phyloP scores from a whole-genome alignment of 2,113 vertebrate genomes.

The Tachysurus fulvidraco region DNA sequence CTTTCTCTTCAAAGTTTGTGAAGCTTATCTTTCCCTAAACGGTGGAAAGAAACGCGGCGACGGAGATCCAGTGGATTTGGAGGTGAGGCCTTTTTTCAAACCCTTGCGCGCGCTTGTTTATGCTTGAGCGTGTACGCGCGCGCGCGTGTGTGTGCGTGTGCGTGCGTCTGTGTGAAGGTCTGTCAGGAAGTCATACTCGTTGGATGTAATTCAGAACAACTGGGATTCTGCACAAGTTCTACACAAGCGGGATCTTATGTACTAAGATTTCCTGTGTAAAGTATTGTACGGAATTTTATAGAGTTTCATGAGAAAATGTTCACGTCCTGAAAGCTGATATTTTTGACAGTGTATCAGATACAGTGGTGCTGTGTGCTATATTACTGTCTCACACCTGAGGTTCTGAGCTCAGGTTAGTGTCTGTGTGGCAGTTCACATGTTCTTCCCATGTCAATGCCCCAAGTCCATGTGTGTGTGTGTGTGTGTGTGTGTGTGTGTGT shows the following conservation, averaged over 20 bases:
- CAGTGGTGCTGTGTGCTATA: neutral
- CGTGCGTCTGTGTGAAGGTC: neutral
- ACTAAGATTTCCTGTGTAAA: neutral
- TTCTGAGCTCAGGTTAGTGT: neutral
- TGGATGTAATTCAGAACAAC: neutral
- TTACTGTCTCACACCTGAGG: neutral
- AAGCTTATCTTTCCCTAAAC: neutral
- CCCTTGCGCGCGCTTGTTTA: too few relatives aligned
- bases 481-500: too few relatives aligned
- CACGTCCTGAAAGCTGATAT: neutral
- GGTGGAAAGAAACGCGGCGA: too few relatives aligned
- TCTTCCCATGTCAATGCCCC: neutral
- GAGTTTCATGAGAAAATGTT: neutral
- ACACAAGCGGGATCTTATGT: neutral
- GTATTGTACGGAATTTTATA: too few relatives aligned
- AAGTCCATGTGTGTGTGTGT: neutral
- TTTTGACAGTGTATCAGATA: neutral
- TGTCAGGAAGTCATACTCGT: neutral
- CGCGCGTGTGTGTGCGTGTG: too few relatives aligned
- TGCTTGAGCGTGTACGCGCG: neutral
- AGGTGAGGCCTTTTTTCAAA: constrained; percentile 10
- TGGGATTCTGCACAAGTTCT: neutral
- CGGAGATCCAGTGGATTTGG: neutral
- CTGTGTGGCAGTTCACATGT: neutral
- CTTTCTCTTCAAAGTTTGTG: neutral